phyloP scores from a whole-genome alignment of 1,140 invertebrate genomes.

The Ceratosolen fusciceps region DNA sequence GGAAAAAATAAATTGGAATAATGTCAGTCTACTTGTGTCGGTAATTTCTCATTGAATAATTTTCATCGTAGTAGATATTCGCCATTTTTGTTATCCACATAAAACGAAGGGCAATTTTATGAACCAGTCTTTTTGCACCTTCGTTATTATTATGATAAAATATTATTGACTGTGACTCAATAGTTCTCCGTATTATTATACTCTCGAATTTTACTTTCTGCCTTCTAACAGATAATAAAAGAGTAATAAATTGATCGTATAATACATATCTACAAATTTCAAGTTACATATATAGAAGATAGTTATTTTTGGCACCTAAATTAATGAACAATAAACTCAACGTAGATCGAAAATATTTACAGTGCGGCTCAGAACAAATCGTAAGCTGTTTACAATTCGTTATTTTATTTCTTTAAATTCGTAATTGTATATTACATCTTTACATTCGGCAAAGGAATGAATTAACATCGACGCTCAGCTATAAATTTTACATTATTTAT shows the following conservation, averaged over 20 bases:
- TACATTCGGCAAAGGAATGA: not conserved
- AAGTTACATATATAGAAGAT: slow-evolving; percentile 24
- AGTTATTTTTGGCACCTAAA: not conserved
- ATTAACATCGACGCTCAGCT: not conserved
- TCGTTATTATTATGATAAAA: slow-evolving; percentile 17
- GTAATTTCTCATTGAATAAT: not conserved
- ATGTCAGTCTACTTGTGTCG: slow-evolving; percentile 4
- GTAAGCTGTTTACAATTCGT: not conserved
- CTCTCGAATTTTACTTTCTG: slow-evolving; percentile 11
- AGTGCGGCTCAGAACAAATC: not conserved
- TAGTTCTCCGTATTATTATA: slow-evolving; percentile 1
- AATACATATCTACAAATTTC: slow-evolving; percentile 64
- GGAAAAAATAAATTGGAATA: slow-evolving; percentile 11
- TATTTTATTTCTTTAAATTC: not conserved
- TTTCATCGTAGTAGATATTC: not conserved
- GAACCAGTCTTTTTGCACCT: slow-evolving; percentile 24
- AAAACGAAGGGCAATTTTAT: slow-evolving; percentile 21
- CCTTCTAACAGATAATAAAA: not conserved
- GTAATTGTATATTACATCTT: slow-evolving; percentile 9
- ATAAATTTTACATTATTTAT: not conserved
- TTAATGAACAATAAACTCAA: not conserved
- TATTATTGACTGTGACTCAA: slow-evolving; percentile 18
- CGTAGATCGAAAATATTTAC: slow-evolving; percentile 15
- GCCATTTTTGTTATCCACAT: not conserved
- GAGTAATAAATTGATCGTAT: slow-evolving; percentile 52